Evolutionary conservation across 2,113 vertebrate genomes (phyloP).

Genomic region (Mohoua ochrocephala): DNA sequence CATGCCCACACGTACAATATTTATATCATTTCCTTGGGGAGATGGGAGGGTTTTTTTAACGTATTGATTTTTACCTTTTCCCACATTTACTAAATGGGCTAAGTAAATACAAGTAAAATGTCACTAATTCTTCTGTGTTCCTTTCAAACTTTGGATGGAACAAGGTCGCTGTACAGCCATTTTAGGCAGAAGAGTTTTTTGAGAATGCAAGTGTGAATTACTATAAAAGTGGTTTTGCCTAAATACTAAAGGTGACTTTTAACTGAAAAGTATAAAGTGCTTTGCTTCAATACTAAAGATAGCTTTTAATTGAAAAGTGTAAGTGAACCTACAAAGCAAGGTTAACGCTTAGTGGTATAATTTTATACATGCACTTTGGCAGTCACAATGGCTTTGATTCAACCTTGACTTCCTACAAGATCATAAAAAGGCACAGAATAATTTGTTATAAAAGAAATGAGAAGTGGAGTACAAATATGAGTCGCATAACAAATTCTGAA

Average conservation of each 20-base stretch:
- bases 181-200: not conserved
- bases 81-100: not conserved
- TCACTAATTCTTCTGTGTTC: not conserved
- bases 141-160: not conserved
- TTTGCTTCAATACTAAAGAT: conserved; percentile 33
- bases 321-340: conserved; percentile 61
- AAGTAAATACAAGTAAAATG: not conserved
- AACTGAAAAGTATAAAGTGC: conserved; percentile 46
- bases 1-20: not conserved
- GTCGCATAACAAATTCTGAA: conserved; percentile 33
- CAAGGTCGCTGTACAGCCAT: not conserved
- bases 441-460: conserved; percentile 45
- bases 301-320: conserved; percentile 59
- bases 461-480: conserved; percentile 34
- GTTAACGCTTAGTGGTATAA: conserved; percentile 53
- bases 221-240: conserved; percentile 11
- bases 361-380: conserved; percentile 60
- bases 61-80: not conserved
- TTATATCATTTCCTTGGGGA: not conserved
- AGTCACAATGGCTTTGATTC: conserved; percentile 50
- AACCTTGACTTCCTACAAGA: conserved; percentile 60
- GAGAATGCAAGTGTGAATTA: not conserved
- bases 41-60: not conserved
- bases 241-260: conserved; percentile 58
- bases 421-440: conserved; percentile 56